Evolutionary conservation across 2,113 vertebrate genomes (phyloP).

Genomic region (Centropus bengalensis): DNA sequence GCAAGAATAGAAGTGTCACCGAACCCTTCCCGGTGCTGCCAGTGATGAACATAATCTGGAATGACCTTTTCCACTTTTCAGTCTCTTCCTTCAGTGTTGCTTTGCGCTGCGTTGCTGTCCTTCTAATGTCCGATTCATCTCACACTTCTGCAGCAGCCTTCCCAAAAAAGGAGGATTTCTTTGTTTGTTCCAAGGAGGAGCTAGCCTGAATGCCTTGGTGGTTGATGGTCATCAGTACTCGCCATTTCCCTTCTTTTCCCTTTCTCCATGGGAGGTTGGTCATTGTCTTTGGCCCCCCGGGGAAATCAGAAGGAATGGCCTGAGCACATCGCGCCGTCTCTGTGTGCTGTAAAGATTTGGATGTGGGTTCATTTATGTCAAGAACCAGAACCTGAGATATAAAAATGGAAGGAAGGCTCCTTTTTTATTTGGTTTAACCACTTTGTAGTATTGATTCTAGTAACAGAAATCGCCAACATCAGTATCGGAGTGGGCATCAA

Average conservation of each 20-base stretch:
- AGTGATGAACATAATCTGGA: not conserved
- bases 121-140: not conserved
- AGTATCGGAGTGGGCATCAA: not conserved
- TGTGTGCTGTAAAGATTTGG: not conserved
- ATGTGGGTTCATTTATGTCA: rapidly evolving
- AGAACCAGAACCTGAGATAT: not conserved
- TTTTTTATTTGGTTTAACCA: not conserved
- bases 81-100: not conserved
- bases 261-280: not conserved
- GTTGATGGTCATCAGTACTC: rapidly evolving
- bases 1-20: not conserved
- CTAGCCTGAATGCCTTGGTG: not conserved
- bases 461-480: not conserved
- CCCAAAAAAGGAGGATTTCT: not conserved
- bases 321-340: not conserved
- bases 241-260: rapidly evolving
- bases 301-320: not conserved
- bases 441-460: not conserved
- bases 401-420: not conserved
- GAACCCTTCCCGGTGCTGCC: not conserved
- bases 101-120: not conserved
- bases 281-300: not conserved
- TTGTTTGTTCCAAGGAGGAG: not conserved
- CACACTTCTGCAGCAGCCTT: not conserved
- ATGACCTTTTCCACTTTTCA: not conserved